Evolutionary conservation across 2,888 invertebrate species (phyloP), one percentile per base, ranked within the genome.

Genomic region (Harpalus rufipes): DNA sequence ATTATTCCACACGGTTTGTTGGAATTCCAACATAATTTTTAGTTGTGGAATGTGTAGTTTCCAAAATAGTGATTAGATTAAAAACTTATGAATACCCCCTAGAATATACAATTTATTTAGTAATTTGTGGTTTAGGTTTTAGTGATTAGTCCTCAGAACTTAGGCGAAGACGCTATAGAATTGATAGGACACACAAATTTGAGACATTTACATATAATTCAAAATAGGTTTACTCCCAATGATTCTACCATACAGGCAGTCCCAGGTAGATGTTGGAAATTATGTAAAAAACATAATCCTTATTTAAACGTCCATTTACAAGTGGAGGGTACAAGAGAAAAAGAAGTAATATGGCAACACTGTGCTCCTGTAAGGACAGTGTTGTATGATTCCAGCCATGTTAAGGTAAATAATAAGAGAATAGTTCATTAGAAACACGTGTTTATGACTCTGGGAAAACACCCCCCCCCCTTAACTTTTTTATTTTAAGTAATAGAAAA

Each of bases 81-180:
- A n/a, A n/a, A n/a, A n/a, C n/a, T n/a, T n/a, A n/a, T 25, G 25
- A 25, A 3, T 25, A 25, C 25, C 25, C 25, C 25, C 1, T 25
- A 2, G 1, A 3, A 25, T 21, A 21, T 21, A 21, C n/a, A n/a
- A n/a, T 21, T 21, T 16, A n/a, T n/a, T 14, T 16, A 59, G 6
- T 14, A 7, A 44, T 21, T 51, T 6, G 51, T 74, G 8, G 7
- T 88, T 80, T 87, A 95, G 95, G 92, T 93, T 86, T 89, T 95
- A 79, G 92, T 93, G 5, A 93, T 95, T 83, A 94, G 95, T 86
- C 95, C 95, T 2, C 95, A 96, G 91, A 96, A 95, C 90, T 91
- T 97, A 74, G 94, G 95, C 65, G 95, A 95, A 86, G 96, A 96
- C 89, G 92, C 95, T 0, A 89, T 96, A 18, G 92, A 94, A 86